Base-by-base conservation (phyloP, 2,888 invertebrate genomes). In the Epinotia ramella region DNA sequence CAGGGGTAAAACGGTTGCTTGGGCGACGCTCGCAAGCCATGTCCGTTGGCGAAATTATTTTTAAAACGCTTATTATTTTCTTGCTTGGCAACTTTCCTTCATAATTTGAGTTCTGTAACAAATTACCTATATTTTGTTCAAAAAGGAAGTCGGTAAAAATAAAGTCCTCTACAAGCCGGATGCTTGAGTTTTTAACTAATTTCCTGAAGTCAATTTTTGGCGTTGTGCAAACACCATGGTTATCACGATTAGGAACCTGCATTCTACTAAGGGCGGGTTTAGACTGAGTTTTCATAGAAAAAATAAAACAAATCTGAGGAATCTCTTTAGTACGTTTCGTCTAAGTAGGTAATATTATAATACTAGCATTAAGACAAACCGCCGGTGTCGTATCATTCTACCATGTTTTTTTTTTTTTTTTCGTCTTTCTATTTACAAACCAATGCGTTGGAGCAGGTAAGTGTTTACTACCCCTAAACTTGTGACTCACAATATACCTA, bases 101-200 rank as follows among this genome's bases (percentile, higher is more conserved):
- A 87, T 90, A 88, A 91, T 89, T 90, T 88, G 86, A 84, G 86
- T 86, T 85, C 80, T 82, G 84, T 86, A 87, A 88, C 88, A 88
- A 90, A 89, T 90, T 89, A 65, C 40, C n/a, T 60, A 87, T 83
- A 84, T 83, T 85, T 80, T 85, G 87, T 86, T 87, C 85, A 79
- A 82, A 79, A 79, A 84, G 81, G 86, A 88, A 88, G 84, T 84
- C 85, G 83, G 84, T 87, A 85, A 81, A 84, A 85, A 87, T 86
- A 87, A 88, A 88, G 83, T 83, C 13, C n/a, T 60, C 28, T 2
- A 11, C 53, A n/a, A 59, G 69, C 24, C 24, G n/a, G 49, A 33
- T 16, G 33, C 66, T 66, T 66, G 66, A 53, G 66, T 66, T 66
- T 69, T 46, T 57, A 60, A 59, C 59, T 60, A 69, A 89, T 89